Base-by-base conservation (phyloP, 1,140 invertebrate genomes). In the Melitaea cinxia region DNA sequence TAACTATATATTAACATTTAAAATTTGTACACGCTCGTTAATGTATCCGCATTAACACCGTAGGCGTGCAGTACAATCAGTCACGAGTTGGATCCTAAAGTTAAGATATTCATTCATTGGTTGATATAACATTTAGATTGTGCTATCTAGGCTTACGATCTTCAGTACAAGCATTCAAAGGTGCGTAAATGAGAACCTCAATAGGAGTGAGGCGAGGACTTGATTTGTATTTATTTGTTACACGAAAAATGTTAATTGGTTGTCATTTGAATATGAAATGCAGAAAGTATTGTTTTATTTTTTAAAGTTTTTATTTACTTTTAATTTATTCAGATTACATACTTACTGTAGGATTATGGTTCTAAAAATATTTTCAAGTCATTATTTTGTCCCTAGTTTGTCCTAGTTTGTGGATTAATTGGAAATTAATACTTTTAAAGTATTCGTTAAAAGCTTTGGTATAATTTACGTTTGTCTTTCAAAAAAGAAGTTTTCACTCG, bases 91-190 rank as follows among this genome's bases (percentile, higher is more conserved):
- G 23, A 57, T 64, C 28, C 53, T 15, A 57, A 39, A 6, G 45
- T 64, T 56, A 33, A 64, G 28, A 64, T 64, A 64, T 56, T 21
- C 21, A 54, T 54, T 37, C 23, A 42, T 56, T 39, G 54, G 24
- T 26, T 47, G 15, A 58, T 35, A 47, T 58, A 58, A 57, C 54
- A 55, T 47, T 56, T n/a, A 63, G 52, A 56, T 64, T 64, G 23
- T 37, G 39, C 39, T 64, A 64, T 64, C 54, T 5, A n/a, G 14
- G 28, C 50, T 65, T 60, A 52, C 55, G 58, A 68, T 67, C 59
- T 52, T 50, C 55, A 56, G 42, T 23, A 21, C 53, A 49, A 35
- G 52, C 10, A 7, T n/a, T 52, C 2, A 28, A 26, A 42, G 37
- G 37, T 42, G 37, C 37, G 49, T 52, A 52, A 14, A 47, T 60